These are phyloP conservation scores for Thalassaphorura encarpata DNA, from an alignment of 1,140 invertebrate species.

Conservation along the genomic window DNA sequence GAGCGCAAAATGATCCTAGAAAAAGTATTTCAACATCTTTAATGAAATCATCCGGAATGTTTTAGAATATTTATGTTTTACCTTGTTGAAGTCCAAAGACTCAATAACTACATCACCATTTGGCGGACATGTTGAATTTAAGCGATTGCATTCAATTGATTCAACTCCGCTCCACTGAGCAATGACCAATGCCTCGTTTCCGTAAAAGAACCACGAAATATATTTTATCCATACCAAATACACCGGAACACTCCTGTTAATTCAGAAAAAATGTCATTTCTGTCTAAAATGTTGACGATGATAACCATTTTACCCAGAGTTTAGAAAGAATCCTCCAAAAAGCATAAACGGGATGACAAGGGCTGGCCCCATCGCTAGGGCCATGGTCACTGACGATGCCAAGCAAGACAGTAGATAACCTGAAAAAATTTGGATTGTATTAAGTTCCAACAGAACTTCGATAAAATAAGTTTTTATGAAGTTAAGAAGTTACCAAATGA, in stretches of 20 bases:
- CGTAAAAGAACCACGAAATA: conserved; percentile 45
- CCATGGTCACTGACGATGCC: conserved; percentile 35
- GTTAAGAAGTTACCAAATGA: conserved; percentile 40
- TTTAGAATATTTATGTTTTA: neutral
- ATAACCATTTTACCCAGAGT: conserved; percentile 37
- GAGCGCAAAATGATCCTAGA: neutral
- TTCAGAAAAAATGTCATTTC: no score
- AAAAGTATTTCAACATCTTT: neutral
- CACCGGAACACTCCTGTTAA: conserved; percentile 36
- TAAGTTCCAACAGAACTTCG: no score
- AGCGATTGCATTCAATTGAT: conserved; percentile 49
- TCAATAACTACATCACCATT: conserved; percentile 67
- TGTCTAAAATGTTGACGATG: no score
- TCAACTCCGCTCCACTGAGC: neutral
- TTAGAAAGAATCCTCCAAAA: conserved; percentile 47
- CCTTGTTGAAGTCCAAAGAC: neutral
- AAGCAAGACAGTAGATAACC: conserved; percentile 41
- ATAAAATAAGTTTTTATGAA: conserved; percentile 2
- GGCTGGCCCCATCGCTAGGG: conserved; percentile 43
- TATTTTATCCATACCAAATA: conserved; percentile 45
- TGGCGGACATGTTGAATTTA: conserved; percentile 60
- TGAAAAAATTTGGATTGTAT: no score
- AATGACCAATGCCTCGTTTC: conserved; percentile 39
- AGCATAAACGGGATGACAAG: conserved; percentile 44
- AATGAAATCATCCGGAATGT: neutral